Percentiles rank a stretch among this genome's conserved stretches.
These are phyloP conservation scores for Serranus cabrilla DNA, from an alignment of 2,797 vertebrate genomes.

Conservation along the genomic window DNA sequence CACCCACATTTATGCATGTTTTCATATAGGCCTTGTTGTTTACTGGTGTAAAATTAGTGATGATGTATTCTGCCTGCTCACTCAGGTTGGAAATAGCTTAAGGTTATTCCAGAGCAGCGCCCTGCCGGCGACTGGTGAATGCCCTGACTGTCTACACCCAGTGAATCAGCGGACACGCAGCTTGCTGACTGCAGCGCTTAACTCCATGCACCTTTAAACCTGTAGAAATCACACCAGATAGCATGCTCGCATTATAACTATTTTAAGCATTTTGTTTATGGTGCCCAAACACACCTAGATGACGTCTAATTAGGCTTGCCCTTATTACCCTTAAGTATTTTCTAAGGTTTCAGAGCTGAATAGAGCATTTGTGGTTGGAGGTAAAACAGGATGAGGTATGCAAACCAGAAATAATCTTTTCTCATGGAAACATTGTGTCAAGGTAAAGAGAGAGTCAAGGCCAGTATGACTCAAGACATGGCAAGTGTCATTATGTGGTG, in stretches of 20 bases:
- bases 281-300: background rate
- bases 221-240: slow-evolving; percentile 12
- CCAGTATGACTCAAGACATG: slow-evolving; percentile 50
- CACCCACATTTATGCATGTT: slow-evolving; percentile 9
- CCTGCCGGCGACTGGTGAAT: slow-evolving; percentile 42
- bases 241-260: background rate
- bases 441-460: slow-evolving; percentile 50
- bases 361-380: slow-evolving; percentile 20
- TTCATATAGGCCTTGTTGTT: slow-evolving; percentile 28
- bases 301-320: background rate
- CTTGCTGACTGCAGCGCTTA: background rate
- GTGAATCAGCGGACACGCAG: slow-evolving; percentile 10
- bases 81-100: slow-evolving; percentile 73
- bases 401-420: slow-evolving; percentile 15
- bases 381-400: slow-evolving; percentile 29
- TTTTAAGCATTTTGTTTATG: slow-evolving; percentile 10
- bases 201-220: slow-evolving; percentile 26
- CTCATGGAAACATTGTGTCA: slow-evolving; percentile 42
- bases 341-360: background rate
- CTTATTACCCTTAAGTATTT: slow-evolving; percentile 2
- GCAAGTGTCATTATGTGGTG: slow-evolving; percentile 55
- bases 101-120: slow-evolving; percentile 73
- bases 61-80: slow-evolving; percentile 61
- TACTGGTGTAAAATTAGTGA: slow-evolving; percentile 63
- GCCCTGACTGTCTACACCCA: slow-evolving; percentile 31